Base-by-base conservation (phyloP, 1,140 invertebrate species). In the Cotesia chilonis region DNA sequence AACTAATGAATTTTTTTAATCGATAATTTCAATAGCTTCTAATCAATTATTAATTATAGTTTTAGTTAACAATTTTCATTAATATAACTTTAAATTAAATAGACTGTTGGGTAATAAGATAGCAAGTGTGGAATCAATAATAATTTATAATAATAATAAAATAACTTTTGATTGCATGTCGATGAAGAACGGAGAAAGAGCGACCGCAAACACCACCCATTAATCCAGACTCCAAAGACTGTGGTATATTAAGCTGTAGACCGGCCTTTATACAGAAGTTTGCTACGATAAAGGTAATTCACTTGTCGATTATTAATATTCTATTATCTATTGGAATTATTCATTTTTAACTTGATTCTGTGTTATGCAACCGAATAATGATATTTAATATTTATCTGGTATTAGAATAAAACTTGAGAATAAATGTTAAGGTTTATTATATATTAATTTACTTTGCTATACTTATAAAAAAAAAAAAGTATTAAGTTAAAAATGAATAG, bases 181-280 rank as follows among this genome's bases (percentile, higher is more conserved):
- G 35, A 20, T 74, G 28, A 79, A 89, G 82, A 84, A 86, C 78
- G 83, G 89, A 88, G 84, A 90, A 87, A 82, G 89, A 87, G 86
- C 89, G 83, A 88, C 87, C 84, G 80, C 88, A 80, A 86, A 90
- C 82, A 81, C 90, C 85, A 79, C 89, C 90, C 75, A 88, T 91
- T 77, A 89, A 91, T 88, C 89, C 89, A 81, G 90, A 91, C 82
- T 88, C 90, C 73, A 88, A 92, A 81, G 93, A 95, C 82, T 96
- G 94, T 84, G 94, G 95, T 66, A 94, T 96, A 75, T 88, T 95
- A 9, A 90, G 88, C 74, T 95, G 93, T 85, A 91, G 94, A 65
- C 95, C 95, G 71, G 87, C 88, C 70, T 92, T 92, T 82, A 90
- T 96, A 75, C 94, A 96, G 87, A 89, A 89, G 82, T 95, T 94